A percentile compares a stretch with the other conserved stretches of the same genome.
Evolutionary conservation across 2,797 vertebrate species (phyloP).

Genomic region (Anguilla obscura): DNA sequence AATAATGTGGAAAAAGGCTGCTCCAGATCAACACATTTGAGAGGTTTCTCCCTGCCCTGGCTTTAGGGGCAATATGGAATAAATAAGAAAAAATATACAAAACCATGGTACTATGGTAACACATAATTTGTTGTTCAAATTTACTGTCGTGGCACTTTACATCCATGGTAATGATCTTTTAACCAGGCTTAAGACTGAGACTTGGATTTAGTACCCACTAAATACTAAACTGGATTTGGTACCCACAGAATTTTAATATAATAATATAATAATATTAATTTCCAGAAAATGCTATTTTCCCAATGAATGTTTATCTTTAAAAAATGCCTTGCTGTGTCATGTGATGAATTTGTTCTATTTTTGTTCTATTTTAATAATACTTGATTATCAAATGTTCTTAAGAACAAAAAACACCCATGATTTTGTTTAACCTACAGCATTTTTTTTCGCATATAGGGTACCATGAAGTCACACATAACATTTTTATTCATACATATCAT

Average conservation of each 20-base stretch:
- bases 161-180: conserved; percentile 7
- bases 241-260: too few species aligned
- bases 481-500: too few species aligned
- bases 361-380: conserved; percentile 20
- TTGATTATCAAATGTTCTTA: neutral
- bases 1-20: neutral
- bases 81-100: neutral
- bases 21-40: neutral
- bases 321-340: neutral
- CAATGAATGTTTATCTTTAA: neutral
- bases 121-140: neutral
- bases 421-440: neutral
- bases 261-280: neutral
- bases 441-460: too few species aligned
- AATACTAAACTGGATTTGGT: neutral
- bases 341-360: neutral
- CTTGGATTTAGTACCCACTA: neutral
- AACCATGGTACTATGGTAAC: conserved; percentile 5
- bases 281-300: conserved; percentile 1
- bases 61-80: neutral
- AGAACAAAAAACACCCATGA: neutral
- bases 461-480: neutral
- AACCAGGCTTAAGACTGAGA: conserved; percentile 11
- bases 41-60: neutral
- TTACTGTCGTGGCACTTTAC: neutral